Base-by-base conservation (phyloP, 1,140 invertebrate genomes). In the Aphelenchoides fujianensis region DNA sequence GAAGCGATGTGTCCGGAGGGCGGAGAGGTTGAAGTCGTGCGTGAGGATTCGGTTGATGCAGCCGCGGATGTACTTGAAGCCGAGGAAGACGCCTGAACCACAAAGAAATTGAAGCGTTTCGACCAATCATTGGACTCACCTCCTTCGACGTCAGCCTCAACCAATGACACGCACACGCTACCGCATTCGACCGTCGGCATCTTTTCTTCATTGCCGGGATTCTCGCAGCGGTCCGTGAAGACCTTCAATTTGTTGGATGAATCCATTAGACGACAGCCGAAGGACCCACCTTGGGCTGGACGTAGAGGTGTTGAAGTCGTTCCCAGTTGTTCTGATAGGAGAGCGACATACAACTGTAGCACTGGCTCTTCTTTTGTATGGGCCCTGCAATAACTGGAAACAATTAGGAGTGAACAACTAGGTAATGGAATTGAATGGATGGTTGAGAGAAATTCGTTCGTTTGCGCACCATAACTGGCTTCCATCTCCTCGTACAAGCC, bases 11-110 rank as follows among this genome's bases (percentile, higher is more conserved):
- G 81, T 84, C 64, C 82, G 57, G 1, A 83, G 55, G 2, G 81
- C 82, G 3, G 70, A 74, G 54, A 79, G 68, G 68, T 82, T 82
- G 71, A 82, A 82, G 3, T 76, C 82, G 41, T 84, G 73, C 37
- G 71, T 59, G 30, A 82, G 66, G 9, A 82, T 73, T 48, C 77
- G 48, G 52, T 82, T 75, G 9, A 77, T 57, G 68, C 81, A 82
- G 12, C 81, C 81, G 12, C 81, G 69, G 54, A 82, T 82, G 54
- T 84, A 82, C 69, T 82, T 82, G 59, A 79, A 84, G 19, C 81
- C 82, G 16, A 84, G 68, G 69, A 82, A 82, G 5, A 82, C 77
- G 23, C 81, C 80, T 82, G 28, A 37, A 77, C 62, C 53, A n/a
- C 9, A 48, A 71, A 37, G 35, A 71, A 41, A 34, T 28, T 27